Evolutionary conservation across 2,797 vertebrate species (phyloP), one percentile per base, ranked within the genome.

Genomic region (Coreius guichenoti): DNA sequence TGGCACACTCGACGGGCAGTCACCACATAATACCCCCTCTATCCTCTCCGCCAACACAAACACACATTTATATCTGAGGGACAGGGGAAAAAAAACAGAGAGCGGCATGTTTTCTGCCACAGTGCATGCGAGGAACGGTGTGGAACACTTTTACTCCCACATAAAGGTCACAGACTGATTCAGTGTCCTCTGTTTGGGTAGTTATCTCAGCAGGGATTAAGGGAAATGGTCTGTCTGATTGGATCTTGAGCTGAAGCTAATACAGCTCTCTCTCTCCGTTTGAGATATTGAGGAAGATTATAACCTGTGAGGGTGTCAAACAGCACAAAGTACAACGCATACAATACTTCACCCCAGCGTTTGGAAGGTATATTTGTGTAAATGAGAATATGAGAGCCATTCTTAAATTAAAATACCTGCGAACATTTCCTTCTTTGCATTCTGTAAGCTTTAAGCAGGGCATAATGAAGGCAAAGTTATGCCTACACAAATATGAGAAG

Each of bases 101-200:
- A 68, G 63, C 85, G 78, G 82, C 81, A 79, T 80, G 87, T 87
- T 84, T 84, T 87, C 83, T 80, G 87, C 82, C 86, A 86, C 68
- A 45, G 86, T 31, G 56, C 39, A 39, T 54, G 68, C 13, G 47
- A 75, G 51, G 76, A 76, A 21, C 16, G 63, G 70, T 65, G 49
- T 51, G 67, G 83, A 84, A 77, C 88, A 87, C 87, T 90, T 85
- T 90, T 89, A 88, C 86, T 82, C 89, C 81, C 78, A 88, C 83
- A 63, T 84, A 88, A 88, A 91, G 89, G 91, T 90, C 87, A 91
- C 63, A 85, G 85, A 80, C 89, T 86, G 85, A 89, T 90, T 90
- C 87, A 73, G 83, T 88, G 86, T 88, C 84, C 87, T 87, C 86
- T 83, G 83, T 86, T 76, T 75, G 78, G 72, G 85, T 82, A 69